Conservation (phyloP, 1,140 invertebrate genomes). For the Bombyx mandarina region DNA sequence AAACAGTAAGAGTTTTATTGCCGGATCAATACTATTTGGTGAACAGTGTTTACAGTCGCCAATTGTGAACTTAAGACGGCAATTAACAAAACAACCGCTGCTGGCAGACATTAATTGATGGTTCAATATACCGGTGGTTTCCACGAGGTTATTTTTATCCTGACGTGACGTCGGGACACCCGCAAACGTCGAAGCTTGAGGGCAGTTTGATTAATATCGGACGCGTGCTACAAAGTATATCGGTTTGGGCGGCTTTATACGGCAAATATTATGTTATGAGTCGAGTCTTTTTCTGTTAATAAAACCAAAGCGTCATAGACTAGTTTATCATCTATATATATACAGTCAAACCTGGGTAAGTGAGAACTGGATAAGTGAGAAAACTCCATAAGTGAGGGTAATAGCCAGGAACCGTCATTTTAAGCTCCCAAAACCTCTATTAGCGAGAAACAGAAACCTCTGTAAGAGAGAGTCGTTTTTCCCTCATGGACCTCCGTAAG, state of each 20-base stretch:
- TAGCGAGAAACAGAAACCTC: too few species aligned
- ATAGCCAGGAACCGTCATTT: too few species aligned
- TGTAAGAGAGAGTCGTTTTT: too few species aligned
- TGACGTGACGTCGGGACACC: not conserved
- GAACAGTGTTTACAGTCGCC: not conserved
- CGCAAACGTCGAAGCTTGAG: not conserved
- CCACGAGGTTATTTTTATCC: not conserved
- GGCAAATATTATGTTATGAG: too few species aligned
- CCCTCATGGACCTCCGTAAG: too few species aligned
- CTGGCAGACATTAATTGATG: not conserved
- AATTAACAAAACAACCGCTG: constrained; percentile 4
- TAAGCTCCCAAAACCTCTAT: too few species aligned
- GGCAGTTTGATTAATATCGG: not conserved
- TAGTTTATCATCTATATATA: too few species aligned
- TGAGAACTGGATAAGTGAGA: too few species aligned
- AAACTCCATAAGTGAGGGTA: too few species aligned
- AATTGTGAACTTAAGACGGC: constrained; percentile 5
- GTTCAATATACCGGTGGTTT: not conserved
- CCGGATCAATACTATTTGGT: constrained; percentile 25
- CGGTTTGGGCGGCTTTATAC: not conserved
- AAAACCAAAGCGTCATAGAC: too few species aligned
- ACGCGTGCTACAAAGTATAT: not conserved
- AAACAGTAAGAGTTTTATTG: constrained; percentile 33
- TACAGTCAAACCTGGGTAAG: too few species aligned
- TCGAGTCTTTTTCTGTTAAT: too few species aligned